Conservation (phyloP, 1,140 invertebrate species). For the Fopius arisanus region DNA sequence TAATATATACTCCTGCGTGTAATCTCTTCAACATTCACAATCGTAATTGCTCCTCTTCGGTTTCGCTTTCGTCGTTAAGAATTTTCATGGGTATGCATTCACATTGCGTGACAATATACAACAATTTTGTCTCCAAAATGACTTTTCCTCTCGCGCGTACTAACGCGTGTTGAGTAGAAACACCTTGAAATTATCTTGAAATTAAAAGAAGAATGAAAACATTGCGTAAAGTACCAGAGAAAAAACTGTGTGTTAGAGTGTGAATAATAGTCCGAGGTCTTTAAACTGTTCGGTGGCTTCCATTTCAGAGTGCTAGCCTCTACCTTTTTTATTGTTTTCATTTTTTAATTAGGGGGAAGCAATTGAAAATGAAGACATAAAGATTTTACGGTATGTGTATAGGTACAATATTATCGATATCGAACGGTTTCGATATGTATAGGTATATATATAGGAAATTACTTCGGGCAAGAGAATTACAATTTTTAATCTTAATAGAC, state of each 20-base stretch:
- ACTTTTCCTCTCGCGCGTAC: slow-evolving; percentile 41
- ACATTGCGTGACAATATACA: slow-evolving; percentile 49
- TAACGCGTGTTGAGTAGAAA: slow-evolving; percentile 14
- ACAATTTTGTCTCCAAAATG: slow-evolving; percentile 32
- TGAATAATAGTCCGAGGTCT: neutral
- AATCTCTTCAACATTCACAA: slow-evolving; percentile 43
- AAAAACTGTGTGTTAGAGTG: neutral
- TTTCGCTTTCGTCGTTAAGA: slow-evolving; percentile 61
- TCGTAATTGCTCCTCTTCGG: slow-evolving; percentile 54
- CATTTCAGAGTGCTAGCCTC: too few species aligned
- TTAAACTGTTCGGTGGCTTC: neutral
- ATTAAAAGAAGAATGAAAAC: neutral
- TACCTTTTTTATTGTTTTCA: too few species aligned
- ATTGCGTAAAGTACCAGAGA: neutral
- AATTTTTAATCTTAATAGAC: too few species aligned
- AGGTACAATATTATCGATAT: too few species aligned
- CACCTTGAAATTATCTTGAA: neutral
- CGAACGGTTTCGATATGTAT: too few species aligned
- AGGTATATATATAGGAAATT: too few species aligned
- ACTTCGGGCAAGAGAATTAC: too few species aligned
- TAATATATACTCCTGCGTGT: slow-evolving; percentile 54
- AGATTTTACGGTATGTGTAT: too few species aligned
- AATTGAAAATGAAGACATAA: too few species aligned
- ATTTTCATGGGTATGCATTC: slow-evolving; percentile 50
- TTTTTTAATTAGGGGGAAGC: too few species aligned